Evolutionary conservation across 2,113 vertebrate species (phyloP), one percentile per base, ranked within the genome.

Genomic region (Erythrolamprus reginae): DNA sequence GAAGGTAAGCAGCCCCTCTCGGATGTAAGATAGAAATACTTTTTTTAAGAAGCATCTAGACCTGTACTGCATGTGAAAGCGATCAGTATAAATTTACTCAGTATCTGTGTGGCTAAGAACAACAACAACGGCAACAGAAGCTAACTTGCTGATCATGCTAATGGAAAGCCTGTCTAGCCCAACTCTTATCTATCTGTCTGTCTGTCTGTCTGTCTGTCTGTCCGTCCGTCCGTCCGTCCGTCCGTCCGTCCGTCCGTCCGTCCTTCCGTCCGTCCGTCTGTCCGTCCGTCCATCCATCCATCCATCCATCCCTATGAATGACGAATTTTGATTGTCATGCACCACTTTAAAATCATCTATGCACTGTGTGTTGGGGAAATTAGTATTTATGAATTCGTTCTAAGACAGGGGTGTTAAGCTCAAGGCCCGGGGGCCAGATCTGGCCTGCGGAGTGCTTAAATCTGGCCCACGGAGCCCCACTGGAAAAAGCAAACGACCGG

Each of bases 1-100:
- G 84, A 96, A 91, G 94, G 96, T 97, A 95, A 95, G 93, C 51
- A 24, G 3, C 90, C 53, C 4, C 65, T 0, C 5, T 26, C 90
- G 91, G 38, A 17, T 23, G 4, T 58, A 45, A 45, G 45, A 21
- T 7, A 52, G 26, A 84, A 50, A 10, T 42, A 52, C 88, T 51
- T 58, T 23, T 28, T 50, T 38, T 28, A 17, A 17, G 38, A 52
- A 45, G 24, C 9, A 38, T 52, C 47, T 9, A 33, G 51, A 56
- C 24, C 15, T 13, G 33, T 77, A 2, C 21, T 15, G 21, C 28
- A 15, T 24, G n/a, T 21, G 4, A 82, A 91, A 45, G 5, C 47
- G 56, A n/a, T 5, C 17, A 9, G 17, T 47, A 10, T 52, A 28
- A 19, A 42, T 86, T 5, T 90, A 23, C 38, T 77, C 2, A 45